These are phyloP conservation scores for Anagrus nilaparvatae DNA, from an alignment of 1,140 invertebrate species.

Conservation along the genomic window DNA sequence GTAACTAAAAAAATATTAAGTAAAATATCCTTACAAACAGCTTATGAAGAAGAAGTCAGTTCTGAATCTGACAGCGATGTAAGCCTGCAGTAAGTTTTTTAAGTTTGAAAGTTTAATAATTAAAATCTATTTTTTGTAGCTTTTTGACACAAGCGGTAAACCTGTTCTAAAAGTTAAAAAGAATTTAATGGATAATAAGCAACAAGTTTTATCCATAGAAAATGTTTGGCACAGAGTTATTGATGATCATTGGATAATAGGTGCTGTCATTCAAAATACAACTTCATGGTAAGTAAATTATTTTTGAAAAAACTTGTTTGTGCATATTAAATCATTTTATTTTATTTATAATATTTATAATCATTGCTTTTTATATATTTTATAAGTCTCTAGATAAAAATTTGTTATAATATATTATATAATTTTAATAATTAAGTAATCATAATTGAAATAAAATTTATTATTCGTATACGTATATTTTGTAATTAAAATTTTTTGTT, in stretches of 20 bases:
- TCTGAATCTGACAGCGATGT: conserved; percentile 27
- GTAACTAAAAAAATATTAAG: conserved; percentile 17
- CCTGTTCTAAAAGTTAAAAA: conserved; percentile 22
- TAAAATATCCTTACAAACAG: conserved; percentile 17
- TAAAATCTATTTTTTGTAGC: conserved; percentile 18
- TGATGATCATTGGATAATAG: conserved; percentile 32
- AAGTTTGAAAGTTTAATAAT: conserved; percentile 4
- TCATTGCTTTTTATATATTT: conserved; percentile 2
- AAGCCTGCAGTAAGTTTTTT: conserved; percentile 8
- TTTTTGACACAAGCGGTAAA: conserved; percentile 20
- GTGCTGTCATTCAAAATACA: conserved; percentile 23
- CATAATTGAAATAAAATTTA: not conserved
- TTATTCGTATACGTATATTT: not conserved
- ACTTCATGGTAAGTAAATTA: conserved; percentile 26
- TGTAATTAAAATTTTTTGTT: not conserved
- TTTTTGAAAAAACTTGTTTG: conserved; percentile 6
- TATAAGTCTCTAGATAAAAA: not conserved
- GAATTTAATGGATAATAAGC: not conserved
- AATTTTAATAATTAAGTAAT: not conserved
- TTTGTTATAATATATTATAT: not conserved
- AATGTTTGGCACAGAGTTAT: conserved; percentile 26
- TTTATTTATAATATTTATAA: no score
- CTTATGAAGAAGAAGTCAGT: conserved; percentile 15
- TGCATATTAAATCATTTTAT: conserved; percentile 17
- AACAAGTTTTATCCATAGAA: conserved; percentile 14